phyloP scores from a whole-genome alignment of 2,888 invertebrate species.

The Brachylomia viminalis region DNA sequence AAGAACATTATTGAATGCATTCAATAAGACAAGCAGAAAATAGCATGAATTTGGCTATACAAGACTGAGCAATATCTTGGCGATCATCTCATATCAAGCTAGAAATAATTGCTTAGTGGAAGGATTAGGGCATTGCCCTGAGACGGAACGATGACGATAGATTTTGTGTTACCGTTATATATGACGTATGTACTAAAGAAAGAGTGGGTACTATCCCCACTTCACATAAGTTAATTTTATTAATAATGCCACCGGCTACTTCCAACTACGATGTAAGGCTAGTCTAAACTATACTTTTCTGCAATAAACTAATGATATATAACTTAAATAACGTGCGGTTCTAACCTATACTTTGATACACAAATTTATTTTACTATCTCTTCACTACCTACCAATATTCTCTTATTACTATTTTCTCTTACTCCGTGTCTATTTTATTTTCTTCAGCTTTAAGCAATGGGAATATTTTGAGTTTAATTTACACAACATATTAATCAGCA shows the following conservation, averaged over 20 bases:
- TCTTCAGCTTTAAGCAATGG: slow-evolving; percentile 43
- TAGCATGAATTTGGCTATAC: not conserved
- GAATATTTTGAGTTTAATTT: slow-evolving; percentile 42
- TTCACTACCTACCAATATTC: slow-evolving; percentile 57
- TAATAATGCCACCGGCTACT: slow-evolving; percentile 29
- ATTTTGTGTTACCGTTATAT: slow-evolving; percentile 2
- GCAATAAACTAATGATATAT: slow-evolving; percentile 54
- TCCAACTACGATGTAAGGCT: slow-evolving; percentile 47
- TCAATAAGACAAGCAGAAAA: not conserved
- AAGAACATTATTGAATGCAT: not conserved
- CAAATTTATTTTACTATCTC: slow-evolving; percentile 42
- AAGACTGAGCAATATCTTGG: slow-evolving; percentile 27
- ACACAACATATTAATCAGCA: slow-evolving; percentile 44
- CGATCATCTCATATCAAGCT: slow-evolving; percentile 13
- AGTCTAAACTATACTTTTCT: slow-evolving; percentile 50
- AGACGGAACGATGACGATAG: slow-evolving; percentile 29
- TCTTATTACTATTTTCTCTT: slow-evolving; percentile 56
- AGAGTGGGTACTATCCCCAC: slow-evolving; percentile 4
- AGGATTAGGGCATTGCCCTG: slow-evolving; percentile 38
- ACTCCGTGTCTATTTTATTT: slow-evolving; percentile 20
- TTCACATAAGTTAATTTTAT: slow-evolving; percentile 12
- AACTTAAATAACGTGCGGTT: slow-evolving; percentile 55
- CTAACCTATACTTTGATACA: slow-evolving; percentile 51
- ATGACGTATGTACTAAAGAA: slow-evolving; percentile 27
- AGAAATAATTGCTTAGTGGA: slow-evolving; percentile 44